Evolutionary conservation across 2,888 invertebrate species (phyloP).

Genomic region (Leptothorax acervorum): DNA sequence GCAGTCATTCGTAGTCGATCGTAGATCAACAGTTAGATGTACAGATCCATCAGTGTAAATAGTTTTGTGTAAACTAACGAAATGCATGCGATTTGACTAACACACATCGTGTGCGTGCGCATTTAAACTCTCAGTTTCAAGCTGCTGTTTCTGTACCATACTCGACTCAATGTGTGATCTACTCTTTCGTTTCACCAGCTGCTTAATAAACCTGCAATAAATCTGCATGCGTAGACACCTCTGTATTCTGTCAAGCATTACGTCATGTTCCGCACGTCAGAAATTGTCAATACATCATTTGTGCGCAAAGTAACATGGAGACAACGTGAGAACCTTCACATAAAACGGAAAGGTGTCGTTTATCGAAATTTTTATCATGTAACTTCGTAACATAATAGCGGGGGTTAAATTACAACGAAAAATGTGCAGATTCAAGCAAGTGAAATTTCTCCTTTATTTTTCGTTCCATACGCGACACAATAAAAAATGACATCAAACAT

Average conservation of each 20-base stretch:
- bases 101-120: neutral
- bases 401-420: neutral
- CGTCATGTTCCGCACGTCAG: neutral
- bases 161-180: conserved; percentile 7
- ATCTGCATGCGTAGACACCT: conserved; percentile 41
- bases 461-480: neutral
- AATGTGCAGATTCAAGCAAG: conserved; percentile 24
- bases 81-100: conserved; percentile 23
- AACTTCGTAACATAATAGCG: conserved; percentile 10
- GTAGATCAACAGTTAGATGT: conserved; percentile 21
- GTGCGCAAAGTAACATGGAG: neutral
- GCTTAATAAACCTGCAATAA: conserved; percentile 38
- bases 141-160: conserved; percentile 40
- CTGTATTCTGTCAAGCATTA: neutral
- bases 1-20: neutral
- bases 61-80: neutral
- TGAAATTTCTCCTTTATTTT: neutral
- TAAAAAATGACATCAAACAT: neutral
- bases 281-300: neutral
- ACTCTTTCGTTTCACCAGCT: conserved; percentile 25
- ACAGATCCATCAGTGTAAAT: conserved; percentile 32
- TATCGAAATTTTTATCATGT: neutral
- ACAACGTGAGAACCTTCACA: neutral
- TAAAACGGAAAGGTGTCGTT: neutral
- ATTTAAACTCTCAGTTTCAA: conserved; percentile 18